Evolutionary conservation across 2,113 vertebrate genomes (phyloP).

Genomic region (Nansenia antarctica): DNA sequence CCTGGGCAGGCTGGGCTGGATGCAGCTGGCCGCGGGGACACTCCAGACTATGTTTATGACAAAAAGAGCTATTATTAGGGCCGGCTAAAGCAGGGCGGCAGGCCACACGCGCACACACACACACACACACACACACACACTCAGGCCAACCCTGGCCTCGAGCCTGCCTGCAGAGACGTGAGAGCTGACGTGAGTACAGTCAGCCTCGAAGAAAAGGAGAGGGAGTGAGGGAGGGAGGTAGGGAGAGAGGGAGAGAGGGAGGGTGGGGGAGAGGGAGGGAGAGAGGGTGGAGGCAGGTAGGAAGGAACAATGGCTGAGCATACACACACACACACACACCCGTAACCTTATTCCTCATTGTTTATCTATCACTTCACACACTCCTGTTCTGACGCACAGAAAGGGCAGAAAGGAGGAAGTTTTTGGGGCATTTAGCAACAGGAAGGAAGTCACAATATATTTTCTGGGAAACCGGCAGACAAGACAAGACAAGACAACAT

Average conservation of each 20-base stretch:
- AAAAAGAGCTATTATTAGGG: conserved; percentile 70
- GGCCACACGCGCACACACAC: conserved; percentile 18
- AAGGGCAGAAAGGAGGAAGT: not conserved
- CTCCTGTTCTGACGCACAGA: not conserved
- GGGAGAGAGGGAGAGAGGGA: not conserved
- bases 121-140: conserved; percentile 6
- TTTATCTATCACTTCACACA: not conserved
- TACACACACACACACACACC: no score
- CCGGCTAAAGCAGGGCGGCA: no score
- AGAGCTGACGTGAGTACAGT: conserved; percentile 50
- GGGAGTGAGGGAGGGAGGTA: not conserved
- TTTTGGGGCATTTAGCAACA: no score
- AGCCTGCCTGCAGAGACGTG: conserved; percentile 48
- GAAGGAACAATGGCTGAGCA: no score
- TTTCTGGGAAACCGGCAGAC: not conserved
- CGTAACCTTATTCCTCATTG: not conserved
- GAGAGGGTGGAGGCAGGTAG: not conserved
- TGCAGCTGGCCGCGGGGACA: conserved; percentile 68
- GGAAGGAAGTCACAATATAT: not conserved
- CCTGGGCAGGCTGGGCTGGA: conserved; percentile 64
- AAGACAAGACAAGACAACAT: not conserved
- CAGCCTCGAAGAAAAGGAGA: conserved; percentile 48
- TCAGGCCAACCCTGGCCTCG: conserved; percentile 34
- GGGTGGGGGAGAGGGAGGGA: not conserved
- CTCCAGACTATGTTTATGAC: conserved; percentile 72